Evolutionary conservation across 2,113 vertebrate genomes (phyloP).

Genomic region (Lepidothrix coronata): DNA sequence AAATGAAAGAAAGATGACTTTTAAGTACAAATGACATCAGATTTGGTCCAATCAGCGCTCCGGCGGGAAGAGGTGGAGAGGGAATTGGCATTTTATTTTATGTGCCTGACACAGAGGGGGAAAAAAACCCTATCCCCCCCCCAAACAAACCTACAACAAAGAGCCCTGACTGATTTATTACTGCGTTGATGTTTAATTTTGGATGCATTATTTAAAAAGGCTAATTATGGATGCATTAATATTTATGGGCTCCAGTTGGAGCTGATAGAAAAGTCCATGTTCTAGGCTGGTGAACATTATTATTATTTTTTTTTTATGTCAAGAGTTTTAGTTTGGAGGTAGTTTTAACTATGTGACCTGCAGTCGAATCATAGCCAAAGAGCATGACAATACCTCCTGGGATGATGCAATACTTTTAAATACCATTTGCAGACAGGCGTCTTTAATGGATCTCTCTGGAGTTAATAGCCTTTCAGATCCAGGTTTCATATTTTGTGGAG

Average conservation of each 20-base stretch:
- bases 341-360: conserved; percentile 40
- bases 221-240: conserved; percentile 73
- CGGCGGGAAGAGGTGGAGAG: neutral
- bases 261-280: conserved; percentile 63
- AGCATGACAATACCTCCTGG: conserved; percentile 37
- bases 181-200: conserved; percentile 70
- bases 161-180: conserved; percentile 67
- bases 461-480: conserved; percentile 62
- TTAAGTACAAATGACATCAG: neutral
- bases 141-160: conserved; percentile 40
- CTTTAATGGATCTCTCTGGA: conserved; percentile 63
- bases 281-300: conserved; percentile 50
- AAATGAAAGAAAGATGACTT: conserved; percentile 27
- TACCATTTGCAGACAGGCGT: conserved; percentile 40
- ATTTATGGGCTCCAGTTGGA: conserved; percentile 61
- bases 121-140: neutral
- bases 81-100: conserved; percentile 46
- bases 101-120: neutral
- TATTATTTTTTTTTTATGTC: conserved; percentile 33
- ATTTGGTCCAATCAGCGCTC: neutral
- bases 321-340: conserved; percentile 43
- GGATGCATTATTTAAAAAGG: conserved; percentile 72
- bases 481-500: conserved; percentile 62
- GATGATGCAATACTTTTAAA: conserved; percentile 65
- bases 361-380: conserved; percentile 13